Percentiles rank a stretch among this genome's conserved stretches.
Evolutionary conservation across 2,797 vertebrate genomes (phyloP).

Genomic region (Moxostoma hubbsi): DNA sequence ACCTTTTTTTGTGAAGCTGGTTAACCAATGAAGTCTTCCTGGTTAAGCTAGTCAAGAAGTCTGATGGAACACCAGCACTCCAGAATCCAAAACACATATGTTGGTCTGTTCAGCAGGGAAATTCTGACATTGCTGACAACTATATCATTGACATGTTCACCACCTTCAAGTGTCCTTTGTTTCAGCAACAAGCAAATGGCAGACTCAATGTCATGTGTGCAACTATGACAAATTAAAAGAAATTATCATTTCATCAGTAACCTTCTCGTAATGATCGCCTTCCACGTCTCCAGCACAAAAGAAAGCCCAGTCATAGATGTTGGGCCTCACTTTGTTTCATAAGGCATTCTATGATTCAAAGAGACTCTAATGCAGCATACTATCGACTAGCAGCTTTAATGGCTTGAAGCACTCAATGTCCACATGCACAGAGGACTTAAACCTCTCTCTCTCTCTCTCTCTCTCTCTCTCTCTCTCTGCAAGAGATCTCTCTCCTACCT

Average conservation of each 20-base stretch:
- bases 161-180: constrained; percentile 20
- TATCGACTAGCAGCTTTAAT: constrained; percentile 60
- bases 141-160: background rate
- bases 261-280: constrained; percentile 5
- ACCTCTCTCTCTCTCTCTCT: constrained; percentile 1
- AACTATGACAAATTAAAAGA: background rate
- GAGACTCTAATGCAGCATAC: constrained; percentile 49
- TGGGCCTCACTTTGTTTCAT: background rate
- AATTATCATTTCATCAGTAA: constrained; percentile 1
- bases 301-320: background rate
- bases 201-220: background rate
- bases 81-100: too few relatives aligned
- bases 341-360: constrained; percentile 33
- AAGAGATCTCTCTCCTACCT: constrained; percentile 37
- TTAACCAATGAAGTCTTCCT: too few relatives aligned
- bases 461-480: constrained; percentile 16
- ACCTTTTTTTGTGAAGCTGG: too few relatives aligned
- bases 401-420: constrained; percentile 44
- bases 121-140: background rate
- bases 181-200: constrained; percentile 18
- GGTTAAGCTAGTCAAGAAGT: too few relatives aligned
- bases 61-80: too few relatives aligned
- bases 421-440: constrained; percentile 34
- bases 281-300: constrained; percentile 18
- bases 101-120: too few relatives aligned